Base-by-base conservation (phyloP, 2,113 vertebrate species). In the Cichladusa arquata region DNA sequence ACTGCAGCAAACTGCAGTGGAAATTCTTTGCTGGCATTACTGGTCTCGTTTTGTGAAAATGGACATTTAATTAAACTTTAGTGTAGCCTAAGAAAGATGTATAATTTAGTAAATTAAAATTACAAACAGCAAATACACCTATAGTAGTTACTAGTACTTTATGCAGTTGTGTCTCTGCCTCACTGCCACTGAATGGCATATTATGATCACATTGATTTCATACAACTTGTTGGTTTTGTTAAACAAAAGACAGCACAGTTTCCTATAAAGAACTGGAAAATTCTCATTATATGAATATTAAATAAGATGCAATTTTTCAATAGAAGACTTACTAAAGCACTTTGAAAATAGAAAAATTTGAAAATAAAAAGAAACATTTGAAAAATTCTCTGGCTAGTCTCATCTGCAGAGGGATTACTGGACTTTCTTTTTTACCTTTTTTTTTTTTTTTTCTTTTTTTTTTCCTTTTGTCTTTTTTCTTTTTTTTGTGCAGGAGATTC, bases 91-190 rank as follows among this genome's bases (percentile, higher is more conserved):
- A 78, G 60, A 89, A 94, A 91, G 64, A 82, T 47, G 34, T 85
- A 94, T 81, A 95, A 92, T 80, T 53, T 22, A 80, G 25, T 72
- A 38, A 56, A 56, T 74, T 12, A 56, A 79, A 91, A 79, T 86
- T 60, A 78, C 18, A 88, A 82, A 51, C 51, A 82, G 86, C 94
- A 96, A 93, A 83, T 64, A 78, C 42, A 84, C n/a, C 53, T 51
- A 44, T 12, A 14, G 15, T 11, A 50, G 20, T 64, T 86, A 62
- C 40, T 82, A 78, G 15, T 26, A 29, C 8, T 58, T 90, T 13
- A 31, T 28, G 12, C 4, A 60, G 9, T 50, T 80, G 7, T 1
- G 1, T 11, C 18, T 66, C 14, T 80, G 20, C 19, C 19, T 54
- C 33, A 18, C 61, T 93, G 25, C 34, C 73, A 80, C 60, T 78